Conservation (phyloP, 2,797 vertebrate species). For the Karalla daura region DNA sequence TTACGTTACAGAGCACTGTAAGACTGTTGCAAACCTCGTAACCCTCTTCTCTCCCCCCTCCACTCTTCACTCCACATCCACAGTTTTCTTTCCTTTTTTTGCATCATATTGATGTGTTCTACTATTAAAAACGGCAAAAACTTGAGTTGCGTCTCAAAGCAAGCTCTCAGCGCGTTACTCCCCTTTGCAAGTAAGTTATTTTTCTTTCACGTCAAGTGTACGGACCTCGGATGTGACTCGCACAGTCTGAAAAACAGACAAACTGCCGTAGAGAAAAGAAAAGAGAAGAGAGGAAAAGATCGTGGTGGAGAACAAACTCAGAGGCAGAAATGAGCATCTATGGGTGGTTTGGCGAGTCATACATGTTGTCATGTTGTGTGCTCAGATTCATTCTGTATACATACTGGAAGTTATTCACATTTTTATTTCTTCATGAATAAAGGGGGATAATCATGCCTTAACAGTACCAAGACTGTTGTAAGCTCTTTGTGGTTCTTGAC, state of each 20-base stretch:
- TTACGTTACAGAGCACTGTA: constrained; percentile 53
- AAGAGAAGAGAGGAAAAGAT: too few relatives aligned
- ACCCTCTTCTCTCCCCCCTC: constrained; percentile 11
- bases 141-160: constrained; percentile 41
- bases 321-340: neutral
- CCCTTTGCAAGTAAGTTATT: constrained; percentile 24
- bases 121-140: constrained; percentile 35
- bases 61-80: constrained; percentile 26
- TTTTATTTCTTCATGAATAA: constrained; percentile 31
- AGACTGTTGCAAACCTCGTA: constrained; percentile 2
- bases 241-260: constrained; percentile 3
- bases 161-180: constrained; percentile 27
- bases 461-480: constrained; percentile 3
- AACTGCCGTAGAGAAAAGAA: neutral
- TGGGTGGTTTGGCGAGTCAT: constrained; percentile 15
- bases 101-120: constrained; percentile 85
- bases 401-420: constrained; percentile 26
- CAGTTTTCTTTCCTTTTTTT: constrained; percentile 51
- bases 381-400: constrained; percentile 1
- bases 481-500: neutral
- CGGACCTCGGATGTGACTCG: constrained; percentile 13
- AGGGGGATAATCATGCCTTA: constrained; percentile 38
- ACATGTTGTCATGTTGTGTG: constrained; percentile 22
- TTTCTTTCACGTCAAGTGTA: constrained; percentile 10
- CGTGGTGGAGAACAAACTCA: neutral